Percentiles rank a stretch among this genome's conserved stretches.
Conservation (phyloP, 1,140 invertebrate genomes). For the Nasonia vitripennis region DNA sequence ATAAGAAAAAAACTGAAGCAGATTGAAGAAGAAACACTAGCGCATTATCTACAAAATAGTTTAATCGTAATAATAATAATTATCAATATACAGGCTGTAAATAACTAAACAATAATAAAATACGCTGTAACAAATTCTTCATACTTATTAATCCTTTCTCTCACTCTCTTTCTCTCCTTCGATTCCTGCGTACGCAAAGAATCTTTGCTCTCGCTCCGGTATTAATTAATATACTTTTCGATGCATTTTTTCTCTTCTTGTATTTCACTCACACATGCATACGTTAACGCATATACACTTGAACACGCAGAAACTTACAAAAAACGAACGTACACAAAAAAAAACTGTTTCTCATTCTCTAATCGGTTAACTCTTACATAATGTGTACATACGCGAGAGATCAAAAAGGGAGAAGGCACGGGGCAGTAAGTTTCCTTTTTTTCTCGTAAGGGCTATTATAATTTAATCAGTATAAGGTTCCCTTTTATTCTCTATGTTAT, state of each 20-base stretch:
- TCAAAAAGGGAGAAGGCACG: constrained; percentile 68
- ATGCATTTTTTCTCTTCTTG: not conserved
- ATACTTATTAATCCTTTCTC: constrained; percentile 51
- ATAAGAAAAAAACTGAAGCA: constrained; percentile 47
- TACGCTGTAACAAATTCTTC: constrained; percentile 72
- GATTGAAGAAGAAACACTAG: constrained; percentile 58
- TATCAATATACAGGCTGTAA: constrained; percentile 76
- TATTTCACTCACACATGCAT: not conserved
- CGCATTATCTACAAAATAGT: constrained; percentile 75
- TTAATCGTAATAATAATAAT: constrained; percentile 75
- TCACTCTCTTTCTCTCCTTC: constrained; percentile 14
- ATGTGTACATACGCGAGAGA: constrained; percentile 47
- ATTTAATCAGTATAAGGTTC: constrained; percentile 25
- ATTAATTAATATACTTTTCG: constrained; percentile 25
- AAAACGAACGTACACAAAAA: constrained; percentile 17
- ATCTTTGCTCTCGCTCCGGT: constrained; percentile 32
- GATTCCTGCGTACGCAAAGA: not conserved
- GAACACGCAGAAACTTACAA: constrained; percentile 30
- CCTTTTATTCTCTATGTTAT: constrained; percentile 43
- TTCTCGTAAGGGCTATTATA: not conserved
- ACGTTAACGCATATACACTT: constrained; percentile 12
- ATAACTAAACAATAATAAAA: constrained; percentile 75
- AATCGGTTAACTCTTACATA: constrained; percentile 41
- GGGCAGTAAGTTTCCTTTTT: constrained; percentile 56
- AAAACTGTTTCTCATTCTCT: constrained; percentile 49